Evolutionary conservation across 1,140 invertebrate genomes (phyloP).

Genomic region (Aphis craccivora): DNA sequence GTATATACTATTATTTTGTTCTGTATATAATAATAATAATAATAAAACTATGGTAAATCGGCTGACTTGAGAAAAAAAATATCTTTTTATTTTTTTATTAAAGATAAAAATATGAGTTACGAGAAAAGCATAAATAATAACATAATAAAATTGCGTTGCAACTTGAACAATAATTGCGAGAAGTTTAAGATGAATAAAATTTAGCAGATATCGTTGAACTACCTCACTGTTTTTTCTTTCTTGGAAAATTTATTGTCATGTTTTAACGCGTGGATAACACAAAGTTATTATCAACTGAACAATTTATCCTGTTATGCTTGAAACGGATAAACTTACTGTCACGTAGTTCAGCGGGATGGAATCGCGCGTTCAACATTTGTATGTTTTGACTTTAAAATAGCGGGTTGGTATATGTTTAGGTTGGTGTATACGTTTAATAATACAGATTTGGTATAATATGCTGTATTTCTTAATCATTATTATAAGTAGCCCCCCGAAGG

Average conservation of each 20-base stretch:
- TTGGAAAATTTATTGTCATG: background rate
- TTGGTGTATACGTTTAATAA: too few species aligned
- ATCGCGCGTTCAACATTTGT: background rate
- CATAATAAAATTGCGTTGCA: background rate
- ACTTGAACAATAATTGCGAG: background rate
- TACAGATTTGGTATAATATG: too few species aligned
- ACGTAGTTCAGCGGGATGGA: background rate
- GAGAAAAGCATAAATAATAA: background rate
- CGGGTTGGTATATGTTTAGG: too few species aligned
- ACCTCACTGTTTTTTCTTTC: background rate
- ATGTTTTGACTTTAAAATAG: background rate
- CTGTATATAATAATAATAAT: background rate
- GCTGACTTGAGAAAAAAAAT: background rate
- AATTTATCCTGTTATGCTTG: background rate
- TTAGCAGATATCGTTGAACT: background rate
- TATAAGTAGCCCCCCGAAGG: background rate
- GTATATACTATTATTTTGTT: background rate
- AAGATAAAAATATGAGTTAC: constrained; percentile 8
- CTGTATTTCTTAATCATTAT: background rate
- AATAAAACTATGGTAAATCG: background rate
- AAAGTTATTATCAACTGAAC: background rate
- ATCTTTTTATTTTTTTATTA: background rate
- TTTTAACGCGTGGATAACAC: background rate
- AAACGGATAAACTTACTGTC: background rate
- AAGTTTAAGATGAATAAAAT: background rate